Base-by-base conservation (phyloP, 2,113 vertebrate genomes). In the Hippocampus guttulatus region DNA sequence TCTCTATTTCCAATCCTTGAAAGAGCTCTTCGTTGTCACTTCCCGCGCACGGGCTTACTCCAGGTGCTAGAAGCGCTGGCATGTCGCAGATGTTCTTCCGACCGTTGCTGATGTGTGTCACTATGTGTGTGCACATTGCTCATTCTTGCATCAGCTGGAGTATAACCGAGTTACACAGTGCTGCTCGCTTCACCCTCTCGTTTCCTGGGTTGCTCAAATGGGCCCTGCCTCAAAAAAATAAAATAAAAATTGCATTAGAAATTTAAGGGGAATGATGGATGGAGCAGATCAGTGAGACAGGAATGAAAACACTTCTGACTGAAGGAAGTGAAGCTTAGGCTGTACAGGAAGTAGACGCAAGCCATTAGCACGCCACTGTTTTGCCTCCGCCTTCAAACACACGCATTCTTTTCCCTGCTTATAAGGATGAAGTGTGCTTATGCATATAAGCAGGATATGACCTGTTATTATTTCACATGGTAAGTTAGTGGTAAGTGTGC, bases 341-440 rank as follows among this genome's bases (percentile, higher is more conserved):
- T 87, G 10, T 9, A 68, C 54, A 81, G 69, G 69, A 83, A 77
- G 27, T 64, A 65, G 51, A 65, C 33, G 10, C n/a, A 64, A 64
- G 47, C 45, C 38, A 54, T 41, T 47, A 68, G 16, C n/a, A 33
- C 43, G 33, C 43, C 57, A 25, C 30, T 41, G 61, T 70, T 58
- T 27, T 47, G 70, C 67, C 65, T 81, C 41, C 67, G 69, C 64
- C 77, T 79, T 65, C 78, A 62, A 25, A 64, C 14, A 14, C 52
- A 64, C 52, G 61, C 66, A 83, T 85, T 81, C 75, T 74, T 77
- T 30, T 40, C 8, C 57, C 55, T 78, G 75, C 83, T 88, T 78
- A 82, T 45, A 30, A 70, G 71, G 84, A 89, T 87, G 84, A 82
- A 80, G 75, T 74, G 73, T 74, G 86, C 79, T 88, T 79, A 81